phyloP scores from a whole-genome alignment of 2,888 invertebrate genomes.

The Clanis bilineata region DNA sequence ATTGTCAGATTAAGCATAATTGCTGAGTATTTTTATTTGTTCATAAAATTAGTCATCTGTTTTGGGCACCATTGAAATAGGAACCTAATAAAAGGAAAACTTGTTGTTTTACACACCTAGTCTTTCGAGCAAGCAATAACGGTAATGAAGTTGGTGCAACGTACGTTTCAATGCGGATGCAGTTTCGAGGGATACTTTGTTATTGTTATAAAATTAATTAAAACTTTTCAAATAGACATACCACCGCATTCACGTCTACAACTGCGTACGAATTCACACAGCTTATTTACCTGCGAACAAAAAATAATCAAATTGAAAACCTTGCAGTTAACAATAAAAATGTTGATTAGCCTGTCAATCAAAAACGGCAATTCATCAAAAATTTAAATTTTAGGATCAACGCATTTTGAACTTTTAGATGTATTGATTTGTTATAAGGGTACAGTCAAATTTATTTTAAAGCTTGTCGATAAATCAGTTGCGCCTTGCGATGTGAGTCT shows the following conservation, averaged over 20 bases:
- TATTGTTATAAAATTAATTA: background rate
- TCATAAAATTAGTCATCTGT: background rate
- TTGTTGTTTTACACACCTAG: background rate
- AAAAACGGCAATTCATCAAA: constrained; percentile 21
- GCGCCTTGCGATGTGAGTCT: background rate
- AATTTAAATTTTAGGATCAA: constrained; percentile 21
- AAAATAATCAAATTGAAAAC: constrained; percentile 24
- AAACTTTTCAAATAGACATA: background rate
- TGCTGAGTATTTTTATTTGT: background rate
- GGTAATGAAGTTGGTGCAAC: background rate
- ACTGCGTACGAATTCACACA: background rate
- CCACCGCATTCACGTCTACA: background rate
- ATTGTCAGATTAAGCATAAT: background rate
- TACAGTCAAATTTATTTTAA: background rate
- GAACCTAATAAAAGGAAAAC: background rate
- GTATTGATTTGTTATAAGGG: background rate
- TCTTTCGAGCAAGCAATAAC: background rate
- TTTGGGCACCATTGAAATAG: background rate
- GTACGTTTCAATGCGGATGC: background rate
- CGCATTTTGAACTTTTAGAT: background rate
- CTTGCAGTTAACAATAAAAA: constrained; percentile 16
- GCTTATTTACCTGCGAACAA: constrained; percentile 47
- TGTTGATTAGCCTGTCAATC: constrained; percentile 1
- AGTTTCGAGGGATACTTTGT: background rate
- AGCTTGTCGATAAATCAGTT: background rate